Percentiles rank a stretch among this genome's conserved stretches.
These are phyloP conservation scores for Steromphala cineraria DNA, from an alignment of 2,888 invertebrate genomes.

Conservation along the genomic window DNA sequence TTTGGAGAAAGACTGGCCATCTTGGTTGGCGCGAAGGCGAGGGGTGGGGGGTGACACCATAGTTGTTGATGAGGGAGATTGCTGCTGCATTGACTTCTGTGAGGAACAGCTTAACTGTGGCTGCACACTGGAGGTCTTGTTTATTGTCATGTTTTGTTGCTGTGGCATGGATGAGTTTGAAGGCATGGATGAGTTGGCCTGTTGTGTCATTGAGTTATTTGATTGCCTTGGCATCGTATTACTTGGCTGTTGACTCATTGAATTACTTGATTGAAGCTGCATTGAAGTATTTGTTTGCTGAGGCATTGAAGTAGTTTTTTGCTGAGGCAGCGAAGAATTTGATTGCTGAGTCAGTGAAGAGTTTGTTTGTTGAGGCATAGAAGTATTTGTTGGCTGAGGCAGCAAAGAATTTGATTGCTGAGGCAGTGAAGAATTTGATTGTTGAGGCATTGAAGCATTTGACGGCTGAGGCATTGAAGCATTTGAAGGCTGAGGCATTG, in stretches of 20 bases:
- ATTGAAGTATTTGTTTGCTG: too few species aligned
- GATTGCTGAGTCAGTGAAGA: not conserved
- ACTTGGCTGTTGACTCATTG: not conserved
- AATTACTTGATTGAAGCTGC: not conserved
- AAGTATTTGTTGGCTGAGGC: too few species aligned
- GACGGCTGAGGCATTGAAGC: not conserved
- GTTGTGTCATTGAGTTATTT: not conserved
- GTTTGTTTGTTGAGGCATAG: not conserved
- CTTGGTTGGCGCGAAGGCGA: conserved; percentile 20
- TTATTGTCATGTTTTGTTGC: too few species aligned
- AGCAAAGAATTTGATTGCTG: too few species aligned
- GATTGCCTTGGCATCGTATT: not conserved
- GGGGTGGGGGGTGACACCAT: conserved; percentile 20
- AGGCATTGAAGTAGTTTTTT: not conserved
- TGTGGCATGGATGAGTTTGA: not conserved
- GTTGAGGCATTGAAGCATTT: not conserved
- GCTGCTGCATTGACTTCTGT: not conserved
- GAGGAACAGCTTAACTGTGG: not conserved
- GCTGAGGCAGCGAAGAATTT: not conserved
- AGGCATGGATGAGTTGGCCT: not conserved
- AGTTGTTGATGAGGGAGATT: conserved; percentile 23
- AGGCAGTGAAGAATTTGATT: not conserved
- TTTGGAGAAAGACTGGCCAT: conserved; percentile 12
- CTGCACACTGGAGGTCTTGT: not conserved
- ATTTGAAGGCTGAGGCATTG: not conserved